Evolutionary conservation across 64 coral and sea anemone species (phyloP), one percentile per base, ranked within the genome.

Genomic region (Porites australiensis): DNA sequence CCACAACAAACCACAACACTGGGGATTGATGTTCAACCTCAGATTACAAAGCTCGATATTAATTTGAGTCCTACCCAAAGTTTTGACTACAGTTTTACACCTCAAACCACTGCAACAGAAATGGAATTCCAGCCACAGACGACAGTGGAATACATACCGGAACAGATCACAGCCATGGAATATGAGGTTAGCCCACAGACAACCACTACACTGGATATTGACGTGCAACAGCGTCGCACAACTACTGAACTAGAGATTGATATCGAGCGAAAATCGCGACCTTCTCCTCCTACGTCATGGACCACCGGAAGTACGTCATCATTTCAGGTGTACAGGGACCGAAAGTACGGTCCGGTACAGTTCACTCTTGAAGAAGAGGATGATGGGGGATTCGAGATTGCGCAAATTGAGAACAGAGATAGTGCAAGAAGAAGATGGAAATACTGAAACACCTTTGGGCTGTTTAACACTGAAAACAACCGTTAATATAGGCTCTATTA

Each of bases 351-450:
- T n/a, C 83, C 95, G 4, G 61, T 98, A 47, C 64, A 81, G 45
- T 93, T 94, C 55, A 91, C 92, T 18, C 72, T 94, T 44, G 95
- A 98, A 57, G 92, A 94, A 27, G 92, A 98, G 79, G 86, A 91
- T 2, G 82, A 94, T 54, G 92, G 92, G 5, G 83, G 91, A 46
- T 91, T 87, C 62, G 92, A 94, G 58, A 72, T 98, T 51, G 90
- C 83, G 18, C 82, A 87, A 20, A 87, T 93, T 21, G 90, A 86
- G 20, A 93, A 60, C 13, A 77, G 53, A 2, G 57, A 63, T 15
- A 44, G 57, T 3, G 19, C 49, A 13, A 93, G 82, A 62, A 76
- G 82, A 68, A 81, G 77, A 74, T 93, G 91, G 91, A 93, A 93
- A 45, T 93, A 93, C 21, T 93, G n/a, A 88, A 2, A 88, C 60